Evolutionary conservation across 2,797 vertebrate species (phyloP).

Genomic region (Alectoris magna): DNA sequence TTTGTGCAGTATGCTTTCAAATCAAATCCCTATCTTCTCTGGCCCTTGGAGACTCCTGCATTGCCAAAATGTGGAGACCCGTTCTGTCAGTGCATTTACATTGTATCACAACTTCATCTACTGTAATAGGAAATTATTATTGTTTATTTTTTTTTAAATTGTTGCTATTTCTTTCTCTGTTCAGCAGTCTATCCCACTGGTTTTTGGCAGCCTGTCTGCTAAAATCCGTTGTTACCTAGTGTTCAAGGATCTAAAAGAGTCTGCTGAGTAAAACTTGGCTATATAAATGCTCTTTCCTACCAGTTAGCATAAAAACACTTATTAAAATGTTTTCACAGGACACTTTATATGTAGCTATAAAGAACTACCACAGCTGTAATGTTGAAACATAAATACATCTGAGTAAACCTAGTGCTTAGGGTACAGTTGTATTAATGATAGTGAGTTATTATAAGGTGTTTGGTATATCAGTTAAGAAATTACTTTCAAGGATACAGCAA

Average conservation of each 20-base stretch:
- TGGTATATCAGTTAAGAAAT: background rate
- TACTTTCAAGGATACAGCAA: background rate
- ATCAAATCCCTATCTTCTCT: background rate
- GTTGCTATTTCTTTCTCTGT: background rate
- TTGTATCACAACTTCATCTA: background rate
- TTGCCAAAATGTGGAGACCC: background rate
- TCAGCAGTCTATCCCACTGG: background rate
- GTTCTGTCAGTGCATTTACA: background rate
- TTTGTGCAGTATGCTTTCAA: background rate
- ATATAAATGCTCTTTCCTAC: background rate
- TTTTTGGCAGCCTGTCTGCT: background rate
- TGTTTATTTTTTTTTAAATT: background rate
- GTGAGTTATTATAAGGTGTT: background rate
- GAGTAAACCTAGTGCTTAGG: background rate
- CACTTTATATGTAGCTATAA: rapidly evolving
- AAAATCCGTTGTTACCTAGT: background rate
- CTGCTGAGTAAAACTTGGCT: background rate
- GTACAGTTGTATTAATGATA: background rate
- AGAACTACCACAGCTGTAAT: background rate
- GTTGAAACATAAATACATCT: background rate
- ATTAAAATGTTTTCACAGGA: no score
- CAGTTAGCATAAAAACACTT: background rate
- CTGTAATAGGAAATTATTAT: background rate
- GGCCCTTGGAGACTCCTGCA: background rate
- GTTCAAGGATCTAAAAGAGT: background rate